A percentile compares a stretch with the other conserved stretches of the same genome.
Evolutionary conservation across 2,797 vertebrate genomes (phyloP).

Genomic region (Cetoscarus ocellatus): DNA sequence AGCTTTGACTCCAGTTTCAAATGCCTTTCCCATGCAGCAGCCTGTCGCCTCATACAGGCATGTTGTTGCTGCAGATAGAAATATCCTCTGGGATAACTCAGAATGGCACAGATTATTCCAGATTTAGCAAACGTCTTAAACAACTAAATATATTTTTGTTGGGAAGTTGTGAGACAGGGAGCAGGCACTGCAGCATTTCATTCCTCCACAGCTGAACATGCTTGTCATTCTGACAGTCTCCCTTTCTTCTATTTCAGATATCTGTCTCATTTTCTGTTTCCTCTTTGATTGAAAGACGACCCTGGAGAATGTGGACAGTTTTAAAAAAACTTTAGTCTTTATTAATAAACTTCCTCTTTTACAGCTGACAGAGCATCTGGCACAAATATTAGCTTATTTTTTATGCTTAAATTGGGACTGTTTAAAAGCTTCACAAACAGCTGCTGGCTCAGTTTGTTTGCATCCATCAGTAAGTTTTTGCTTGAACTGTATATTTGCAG

Average conservation of each 20-base stretch:
- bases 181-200: constrained; percentile 38
- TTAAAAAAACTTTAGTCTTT: constrained; percentile 49
- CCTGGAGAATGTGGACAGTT: constrained; percentile 61
- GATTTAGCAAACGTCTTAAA: constrained; percentile 82
- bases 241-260: constrained; percentile 54
- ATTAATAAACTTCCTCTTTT: constrained; percentile 54
- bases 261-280: constrained; percentile 60
- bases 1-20: constrained; percentile 75
- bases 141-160: constrained; percentile 74
- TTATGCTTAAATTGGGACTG: no score
- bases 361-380: constrained; percentile 31
- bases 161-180: constrained; percentile 40
- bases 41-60: constrained; percentile 42
- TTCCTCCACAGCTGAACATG: constrained; percentile 71
- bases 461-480: no score
- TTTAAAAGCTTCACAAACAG: no score
- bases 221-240: constrained; percentile 59
- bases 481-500: no score
- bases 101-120: constrained; percentile 77
- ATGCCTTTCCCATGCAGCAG: constrained; percentile 72
- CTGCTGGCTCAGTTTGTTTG: no score
- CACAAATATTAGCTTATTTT: neutral
- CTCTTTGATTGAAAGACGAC: constrained; percentile 48
- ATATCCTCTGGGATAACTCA: constrained; percentile 73
- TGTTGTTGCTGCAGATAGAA: constrained; percentile 69